A percentile compares a stretch with the other conserved stretches of the same genome.
phyloP scores from a whole-genome alignment of 1,140 invertebrate genomes.

The Pogonus chalceus region DNA sequence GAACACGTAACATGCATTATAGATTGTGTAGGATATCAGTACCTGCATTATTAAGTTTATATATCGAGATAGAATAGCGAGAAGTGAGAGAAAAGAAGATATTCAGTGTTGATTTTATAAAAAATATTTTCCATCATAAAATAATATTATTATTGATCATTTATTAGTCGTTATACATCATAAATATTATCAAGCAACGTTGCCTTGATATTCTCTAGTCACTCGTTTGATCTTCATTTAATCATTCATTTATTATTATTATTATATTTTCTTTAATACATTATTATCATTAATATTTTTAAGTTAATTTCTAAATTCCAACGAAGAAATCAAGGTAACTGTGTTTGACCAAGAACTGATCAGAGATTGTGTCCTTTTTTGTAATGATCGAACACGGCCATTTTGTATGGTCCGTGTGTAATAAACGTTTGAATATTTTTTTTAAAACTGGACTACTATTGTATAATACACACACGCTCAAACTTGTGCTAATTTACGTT shows the following conservation, averaged over 20 bases:
- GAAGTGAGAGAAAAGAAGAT: neutral
- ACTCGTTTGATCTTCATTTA: neutral
- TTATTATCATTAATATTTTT: neutral
- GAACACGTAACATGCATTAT: neutral
- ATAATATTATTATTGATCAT: neutral
- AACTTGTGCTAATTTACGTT: too few relatives aligned
- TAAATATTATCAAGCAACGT: neutral
- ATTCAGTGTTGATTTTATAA: neutral
- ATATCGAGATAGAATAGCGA: neutral
- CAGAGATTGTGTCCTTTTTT: neutral
- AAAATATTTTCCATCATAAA: neutral
- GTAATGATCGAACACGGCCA: neutral
- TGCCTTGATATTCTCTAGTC: constrained; percentile 3
- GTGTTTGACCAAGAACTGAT: constrained; percentile 4
- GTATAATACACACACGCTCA: too few relatives aligned
- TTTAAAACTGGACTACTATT: too few relatives aligned
- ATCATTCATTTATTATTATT: neutral
- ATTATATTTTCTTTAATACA: neutral
- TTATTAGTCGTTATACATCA: neutral
- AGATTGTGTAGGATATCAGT: constrained; percentile 1
- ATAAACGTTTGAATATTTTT: constrained; percentile 5
- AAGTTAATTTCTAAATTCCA: neutral
- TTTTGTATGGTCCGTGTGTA: neutral
- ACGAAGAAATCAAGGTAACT: neutral
- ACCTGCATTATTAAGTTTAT: constrained; percentile 6